These are phyloP conservation scores for Spodoptera picta DNA, from an alignment of 2,888 invertebrate species.

Conservation along the genomic window DNA sequence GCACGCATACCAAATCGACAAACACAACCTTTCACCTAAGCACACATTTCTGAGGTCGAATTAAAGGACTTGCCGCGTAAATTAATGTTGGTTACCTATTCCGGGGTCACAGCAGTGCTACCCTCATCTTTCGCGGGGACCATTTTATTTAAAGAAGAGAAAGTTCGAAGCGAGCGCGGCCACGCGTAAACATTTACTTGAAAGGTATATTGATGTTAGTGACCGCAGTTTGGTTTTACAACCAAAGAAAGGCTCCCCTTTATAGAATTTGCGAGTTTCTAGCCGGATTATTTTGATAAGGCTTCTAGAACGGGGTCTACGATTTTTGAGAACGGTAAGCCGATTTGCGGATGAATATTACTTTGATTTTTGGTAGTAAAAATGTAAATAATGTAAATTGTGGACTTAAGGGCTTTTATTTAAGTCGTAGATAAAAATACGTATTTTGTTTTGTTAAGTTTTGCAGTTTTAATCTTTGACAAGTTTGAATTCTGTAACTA, in stretches of 20 bases:
- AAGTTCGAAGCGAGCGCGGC: conserved; percentile 73
- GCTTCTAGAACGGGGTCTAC: conserved; percentile 13
- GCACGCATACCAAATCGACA: conserved; percentile 3
- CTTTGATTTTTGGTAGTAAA: too few species aligned
- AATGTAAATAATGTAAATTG: too few species aligned
- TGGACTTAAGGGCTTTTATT: too few species aligned
- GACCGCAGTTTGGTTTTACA: conserved; percentile 78
- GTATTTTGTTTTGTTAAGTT: too few species aligned
- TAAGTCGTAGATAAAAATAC: too few species aligned
- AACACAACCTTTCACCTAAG: conserved; percentile 21
- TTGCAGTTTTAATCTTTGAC: too few species aligned
- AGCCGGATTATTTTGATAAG: conserved; percentile 56
- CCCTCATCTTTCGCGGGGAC: conserved; percentile 71
- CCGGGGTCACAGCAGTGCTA: conserved; percentile 52
- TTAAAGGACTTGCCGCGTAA: conserved; percentile 41
- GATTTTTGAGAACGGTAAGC: conserved; percentile 27
- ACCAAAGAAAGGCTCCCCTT: conserved; percentile 57
- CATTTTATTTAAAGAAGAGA: conserved; percentile 81
- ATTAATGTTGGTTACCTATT: conserved; percentile 61
- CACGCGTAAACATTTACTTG: conserved; percentile 84
- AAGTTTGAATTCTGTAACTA: too few species aligned
- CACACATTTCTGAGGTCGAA: conserved; percentile 36
- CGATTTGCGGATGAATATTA: too few species aligned
- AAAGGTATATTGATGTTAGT: conserved; percentile 85
- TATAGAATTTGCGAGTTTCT: conserved; percentile 60